phyloP scores from a whole-genome alignment of 2,888 invertebrate species.

The Dicyrtomina minuta region DNA sequence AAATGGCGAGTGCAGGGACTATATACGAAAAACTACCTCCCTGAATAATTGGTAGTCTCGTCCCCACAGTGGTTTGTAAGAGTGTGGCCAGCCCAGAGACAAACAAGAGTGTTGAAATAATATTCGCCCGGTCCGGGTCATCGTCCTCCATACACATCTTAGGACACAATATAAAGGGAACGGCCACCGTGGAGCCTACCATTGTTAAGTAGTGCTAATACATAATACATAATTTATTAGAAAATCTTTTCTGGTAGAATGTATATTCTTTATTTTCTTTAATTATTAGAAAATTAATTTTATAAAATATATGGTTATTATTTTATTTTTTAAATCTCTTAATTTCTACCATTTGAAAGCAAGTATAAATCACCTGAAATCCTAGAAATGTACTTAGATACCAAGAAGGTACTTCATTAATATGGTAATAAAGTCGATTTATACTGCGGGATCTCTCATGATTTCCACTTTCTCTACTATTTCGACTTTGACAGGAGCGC shows the following conservation, averaged over 20 bases:
- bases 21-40: conserved; percentile 78
- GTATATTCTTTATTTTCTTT: too few relatives aligned
- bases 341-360: too few relatives aligned
- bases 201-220: conserved; percentile 70
- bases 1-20: conserved; percentile 74
- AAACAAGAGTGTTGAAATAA: conserved; percentile 80
- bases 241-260: too few relatives aligned
- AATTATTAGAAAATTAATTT: too few relatives aligned
- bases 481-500: too few relatives aligned
- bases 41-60: conserved; percentile 58
- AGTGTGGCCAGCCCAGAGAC: conserved; percentile 77
- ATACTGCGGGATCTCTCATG: too few relatives aligned
- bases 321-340: too few relatives aligned
- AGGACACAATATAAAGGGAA: conserved; percentile 78
- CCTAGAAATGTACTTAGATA: conserved; percentile 57
- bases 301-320: too few relatives aligned
- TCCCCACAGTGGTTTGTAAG: conserved; percentile 72
- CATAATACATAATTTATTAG: too few relatives aligned
- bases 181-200: conserved; percentile 80
- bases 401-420: conserved; percentile 58
- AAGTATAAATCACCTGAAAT: conserved; percentile 58
- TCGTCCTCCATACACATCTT: conserved; percentile 69
- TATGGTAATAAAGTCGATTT: conserved; percentile 36
- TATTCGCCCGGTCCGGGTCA: conserved; percentile 65
- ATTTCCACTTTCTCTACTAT: conserved; percentile 8